Evolutionary conservation across 2,888 invertebrate species (phyloP).

Genomic region (Drosophila kanekoi): DNA sequence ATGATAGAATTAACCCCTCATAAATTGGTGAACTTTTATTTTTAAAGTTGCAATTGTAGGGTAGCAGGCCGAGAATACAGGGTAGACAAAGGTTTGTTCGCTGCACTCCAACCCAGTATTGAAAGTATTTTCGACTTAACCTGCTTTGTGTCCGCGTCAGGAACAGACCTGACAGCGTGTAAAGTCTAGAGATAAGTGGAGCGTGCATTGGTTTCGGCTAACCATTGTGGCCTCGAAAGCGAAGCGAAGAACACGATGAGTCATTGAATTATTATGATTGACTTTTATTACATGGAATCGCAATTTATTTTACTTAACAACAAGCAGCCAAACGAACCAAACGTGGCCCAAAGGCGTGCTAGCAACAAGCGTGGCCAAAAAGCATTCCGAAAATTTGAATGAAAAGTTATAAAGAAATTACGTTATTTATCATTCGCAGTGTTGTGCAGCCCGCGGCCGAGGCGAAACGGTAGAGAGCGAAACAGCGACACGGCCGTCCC

Average conservation of each 20-base stretch:
- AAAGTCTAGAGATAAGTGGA: constrained; percentile 10
- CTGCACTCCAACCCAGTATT: not conserved
- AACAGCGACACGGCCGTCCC: constrained; percentile 24
- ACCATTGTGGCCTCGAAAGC: constrained; percentile 27
- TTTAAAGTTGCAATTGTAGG: too few relatives aligned
- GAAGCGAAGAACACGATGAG: constrained; percentile 57
- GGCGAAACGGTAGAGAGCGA: constrained; percentile 13
- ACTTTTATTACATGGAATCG: constrained; percentile 80
- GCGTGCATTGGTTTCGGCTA: constrained; percentile 21
- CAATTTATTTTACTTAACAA: constrained; percentile 81
- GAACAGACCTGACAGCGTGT: constrained; percentile 2
- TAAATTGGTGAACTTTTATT: too few relatives aligned
- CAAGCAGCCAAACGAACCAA: constrained; percentile 43
- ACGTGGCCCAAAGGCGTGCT: constrained; percentile 21
- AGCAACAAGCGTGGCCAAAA: constrained; percentile 53
- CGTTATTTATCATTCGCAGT: constrained; percentile 77
- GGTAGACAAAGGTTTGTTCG: not conserved
- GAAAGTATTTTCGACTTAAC: constrained; percentile 13
- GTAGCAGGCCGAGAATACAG: not conserved
- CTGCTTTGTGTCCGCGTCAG: constrained; percentile 11
- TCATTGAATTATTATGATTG: constrained; percentile 81
- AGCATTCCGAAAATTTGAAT: constrained; percentile 71
- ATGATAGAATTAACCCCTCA: too few relatives aligned
- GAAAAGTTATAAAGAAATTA: constrained; percentile 79
- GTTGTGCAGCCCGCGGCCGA: constrained; percentile 45